Evolutionary conservation across 2,113 vertebrate species (phyloP).

Genomic region (Pelobates fuscus): DNA sequence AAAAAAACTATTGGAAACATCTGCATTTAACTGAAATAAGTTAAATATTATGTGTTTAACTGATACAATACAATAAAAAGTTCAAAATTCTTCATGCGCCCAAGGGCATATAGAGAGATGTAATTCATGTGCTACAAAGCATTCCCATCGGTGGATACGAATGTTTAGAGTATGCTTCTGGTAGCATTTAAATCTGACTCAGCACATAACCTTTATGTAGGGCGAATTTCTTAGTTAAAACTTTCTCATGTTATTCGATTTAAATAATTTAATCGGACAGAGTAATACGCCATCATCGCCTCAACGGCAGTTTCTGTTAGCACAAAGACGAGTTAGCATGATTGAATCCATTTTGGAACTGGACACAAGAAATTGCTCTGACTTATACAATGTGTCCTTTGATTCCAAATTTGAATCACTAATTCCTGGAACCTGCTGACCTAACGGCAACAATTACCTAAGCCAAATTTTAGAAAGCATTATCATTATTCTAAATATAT

Average conservation of each 20-base stretch:
- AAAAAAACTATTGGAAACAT: not conserved
- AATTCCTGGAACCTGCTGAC: slow-evolving; percentile 8
- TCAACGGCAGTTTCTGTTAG: too few species aligned
- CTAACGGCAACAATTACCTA: not conserved
- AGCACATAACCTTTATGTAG: slow-evolving; percentile 4
- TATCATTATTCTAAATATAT: not conserved
- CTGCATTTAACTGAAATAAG: not conserved
- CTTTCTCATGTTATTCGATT: not conserved
- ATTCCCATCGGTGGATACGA: not conserved
- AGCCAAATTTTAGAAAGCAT: not conserved
- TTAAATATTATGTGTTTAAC: not conserved
- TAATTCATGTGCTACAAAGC: slow-evolving; percentile 10
- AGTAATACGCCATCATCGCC: not conserved
- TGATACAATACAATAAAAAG: slow-evolving; percentile 8
- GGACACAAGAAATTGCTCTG: slow-evolving; percentile 1
- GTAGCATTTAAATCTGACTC: slow-evolving; percentile 16
- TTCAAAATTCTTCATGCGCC: slow-evolving; percentile 16
- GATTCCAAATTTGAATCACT: slow-evolving; percentile 3
- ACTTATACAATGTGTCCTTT: slow-evolving; percentile 12
- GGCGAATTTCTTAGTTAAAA: not conserved
- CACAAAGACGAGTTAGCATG: not conserved
- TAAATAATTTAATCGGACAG: not conserved
- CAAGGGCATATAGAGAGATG: slow-evolving; percentile 9
- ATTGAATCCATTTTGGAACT: slow-evolving; percentile 4
- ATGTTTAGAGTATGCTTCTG: slow-evolving; percentile 26